Conservation (phyloP, 2,888 invertebrate genomes). For the Nasonovia ribisnigri region DNA sequence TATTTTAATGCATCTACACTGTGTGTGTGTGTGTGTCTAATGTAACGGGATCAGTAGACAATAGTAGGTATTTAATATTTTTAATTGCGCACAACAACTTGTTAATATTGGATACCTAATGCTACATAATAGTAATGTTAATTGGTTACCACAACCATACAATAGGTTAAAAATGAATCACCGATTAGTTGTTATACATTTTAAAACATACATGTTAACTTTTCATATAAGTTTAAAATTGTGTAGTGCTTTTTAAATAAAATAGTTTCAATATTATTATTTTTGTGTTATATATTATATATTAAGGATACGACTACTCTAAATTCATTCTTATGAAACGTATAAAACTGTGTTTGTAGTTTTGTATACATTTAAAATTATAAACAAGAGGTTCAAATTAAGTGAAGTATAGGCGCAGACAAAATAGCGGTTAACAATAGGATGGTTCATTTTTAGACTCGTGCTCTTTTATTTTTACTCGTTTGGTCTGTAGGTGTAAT, state of each 20-base stretch:
- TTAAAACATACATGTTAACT: neutral
- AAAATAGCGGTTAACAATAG: slow-evolving; percentile 34
- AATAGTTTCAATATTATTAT: neutral
- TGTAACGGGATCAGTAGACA: neutral
- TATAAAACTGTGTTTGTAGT: slow-evolving; percentile 27
- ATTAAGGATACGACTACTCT: neutral
- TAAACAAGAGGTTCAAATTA: slow-evolving; percentile 57
- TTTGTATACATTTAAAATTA: neutral
- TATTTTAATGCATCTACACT: neutral
- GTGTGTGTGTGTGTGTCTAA: neutral
- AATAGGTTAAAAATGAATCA: neutral
- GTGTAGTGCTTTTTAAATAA: neutral
- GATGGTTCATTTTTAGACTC: slow-evolving; percentile 21
- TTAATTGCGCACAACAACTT: neutral
- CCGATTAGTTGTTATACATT: neutral
- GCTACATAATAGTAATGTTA: neutral
- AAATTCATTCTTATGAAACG: neutral
- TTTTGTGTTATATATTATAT: neutral
- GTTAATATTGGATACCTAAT: neutral
- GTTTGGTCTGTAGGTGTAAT: slow-evolving; percentile 8
- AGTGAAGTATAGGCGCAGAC: slow-evolving; percentile 29
- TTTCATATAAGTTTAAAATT: too few relatives aligned
- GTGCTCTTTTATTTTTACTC: slow-evolving; percentile 7
- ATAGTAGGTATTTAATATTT: neutral
- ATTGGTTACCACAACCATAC: too few relatives aligned